A percentile compares a stretch with the other conserved stretches of the same genome.
Evolutionary conservation across 2,113 vertebrate genomes (phyloP).

Genomic region (Oriolus oriolus): DNA sequence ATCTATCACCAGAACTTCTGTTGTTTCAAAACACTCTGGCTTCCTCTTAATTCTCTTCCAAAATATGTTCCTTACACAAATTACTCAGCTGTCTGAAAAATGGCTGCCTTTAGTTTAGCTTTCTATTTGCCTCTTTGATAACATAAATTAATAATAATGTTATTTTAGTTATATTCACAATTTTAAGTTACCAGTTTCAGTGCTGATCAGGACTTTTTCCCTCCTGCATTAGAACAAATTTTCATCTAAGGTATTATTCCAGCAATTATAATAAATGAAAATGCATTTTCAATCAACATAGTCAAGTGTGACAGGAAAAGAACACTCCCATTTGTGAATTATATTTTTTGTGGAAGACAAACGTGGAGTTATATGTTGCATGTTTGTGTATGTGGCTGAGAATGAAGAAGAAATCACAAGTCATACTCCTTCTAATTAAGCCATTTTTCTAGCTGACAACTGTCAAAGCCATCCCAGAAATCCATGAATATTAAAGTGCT

Average conservation of each 20-base stretch:
- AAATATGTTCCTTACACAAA: not conserved
- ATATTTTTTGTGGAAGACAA: not conserved
- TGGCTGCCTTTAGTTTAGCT: not conserved
- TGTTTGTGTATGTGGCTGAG: not conserved
- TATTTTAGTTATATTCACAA: not conserved
- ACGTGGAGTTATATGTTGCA: not conserved
- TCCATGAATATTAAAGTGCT: slow-evolving; percentile 77
- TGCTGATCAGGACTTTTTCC: not conserved
- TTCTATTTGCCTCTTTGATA: not conserved
- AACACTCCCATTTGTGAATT: not conserved
- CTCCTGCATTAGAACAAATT: not conserved
- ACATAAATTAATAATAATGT: not conserved
- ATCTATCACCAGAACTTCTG: not conserved
- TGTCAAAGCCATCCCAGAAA: slow-evolving; percentile 70
- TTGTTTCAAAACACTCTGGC: not conserved
- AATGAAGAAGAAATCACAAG: slow-evolving; percentile 54
- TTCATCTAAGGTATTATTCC: not conserved
- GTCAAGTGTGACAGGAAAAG: not conserved
- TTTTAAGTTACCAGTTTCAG: not conserved
- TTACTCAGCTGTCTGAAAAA: not conserved
- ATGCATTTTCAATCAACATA: not conserved
- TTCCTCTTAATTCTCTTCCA: not conserved
- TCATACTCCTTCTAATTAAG: slow-evolving; percentile 71
- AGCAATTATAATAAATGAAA: not conserved
- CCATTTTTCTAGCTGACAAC: slow-evolving; percentile 75